Conservation (phyloP, 2,797 vertebrate species). For the Sebastolobus alascanus region DNA sequence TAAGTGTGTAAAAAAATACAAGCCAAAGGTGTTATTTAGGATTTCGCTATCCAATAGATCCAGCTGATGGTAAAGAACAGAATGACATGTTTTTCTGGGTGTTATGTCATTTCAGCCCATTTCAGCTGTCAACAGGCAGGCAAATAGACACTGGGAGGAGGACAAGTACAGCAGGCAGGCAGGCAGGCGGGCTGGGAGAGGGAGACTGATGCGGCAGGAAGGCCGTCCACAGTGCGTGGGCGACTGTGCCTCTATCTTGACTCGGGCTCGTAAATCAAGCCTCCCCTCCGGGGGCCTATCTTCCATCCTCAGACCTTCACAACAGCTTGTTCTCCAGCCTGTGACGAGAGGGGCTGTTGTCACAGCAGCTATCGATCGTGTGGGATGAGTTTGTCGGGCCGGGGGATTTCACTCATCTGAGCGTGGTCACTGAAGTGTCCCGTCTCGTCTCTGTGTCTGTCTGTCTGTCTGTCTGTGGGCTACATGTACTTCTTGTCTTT, state of each 20-base stretch:
- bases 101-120: slow-evolving; percentile 65
- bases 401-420: slow-evolving; percentile 75
- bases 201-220: slow-evolving; percentile 75
- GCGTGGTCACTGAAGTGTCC: slow-evolving; percentile 70
- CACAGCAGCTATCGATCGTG: slow-evolving; percentile 80
- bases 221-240: slow-evolving; percentile 69
- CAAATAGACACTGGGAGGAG: slow-evolving; percentile 60
- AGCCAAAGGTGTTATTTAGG: slow-evolving; percentile 56
- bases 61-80: slow-evolving; percentile 41
- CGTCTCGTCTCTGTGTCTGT: slow-evolving; percentile 67
- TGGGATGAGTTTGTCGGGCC: slow-evolving; percentile 77
- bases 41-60: slow-evolving; percentile 33
- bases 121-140: slow-evolving; percentile 67
- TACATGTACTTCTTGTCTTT: slow-evolving; percentile 43
- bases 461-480: slow-evolving; percentile 45
- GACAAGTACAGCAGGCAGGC: slow-evolving; percentile 50
- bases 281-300: slow-evolving; percentile 76
- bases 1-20: slow-evolving; percentile 32
- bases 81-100: slow-evolving; percentile 47
- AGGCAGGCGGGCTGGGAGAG: slow-evolving; percentile 38
- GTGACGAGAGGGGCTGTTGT: slow-evolving; percentile 79
- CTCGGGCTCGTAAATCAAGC: slow-evolving; percentile 79
- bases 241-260: slow-evolving; percentile 74
- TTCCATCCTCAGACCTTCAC: slow-evolving; percentile 79
- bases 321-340: slow-evolving; percentile 80